Conservation (phyloP, 2,888 invertebrate genomes). For the Seira musarum region DNA sequence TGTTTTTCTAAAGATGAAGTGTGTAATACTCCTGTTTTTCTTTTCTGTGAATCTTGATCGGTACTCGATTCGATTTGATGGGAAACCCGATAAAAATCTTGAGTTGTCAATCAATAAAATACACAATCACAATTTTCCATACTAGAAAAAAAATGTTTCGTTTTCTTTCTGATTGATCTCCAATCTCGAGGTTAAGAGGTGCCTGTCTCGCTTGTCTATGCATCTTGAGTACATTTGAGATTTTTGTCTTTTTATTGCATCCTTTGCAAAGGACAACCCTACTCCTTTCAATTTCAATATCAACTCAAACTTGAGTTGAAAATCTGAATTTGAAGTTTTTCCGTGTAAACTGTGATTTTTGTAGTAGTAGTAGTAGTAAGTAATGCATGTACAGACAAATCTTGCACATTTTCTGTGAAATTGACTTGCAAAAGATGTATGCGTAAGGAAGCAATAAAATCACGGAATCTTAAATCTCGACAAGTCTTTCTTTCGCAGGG, state of each 20-base stretch:
- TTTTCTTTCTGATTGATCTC: conserved; percentile 11
- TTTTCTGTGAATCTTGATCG: background rate
- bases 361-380: no score
- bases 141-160: background rate
- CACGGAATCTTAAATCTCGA: background rate
- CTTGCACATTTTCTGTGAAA: conserved; percentile 6
- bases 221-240: no score
- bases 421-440: conserved; percentile 1
- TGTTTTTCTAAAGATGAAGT: no score
- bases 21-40: background rate
- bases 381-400: background rate
- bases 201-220: conserved; percentile 7
- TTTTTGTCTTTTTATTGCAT: conserved; percentile 6
- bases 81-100: conserved; percentile 11
- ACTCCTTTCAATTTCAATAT: background rate
- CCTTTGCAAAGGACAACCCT: background rate
- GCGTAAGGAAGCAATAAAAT: conserved; percentile 15
- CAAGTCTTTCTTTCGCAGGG: background rate
- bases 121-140: background rate
- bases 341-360: no score
- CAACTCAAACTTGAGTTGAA: background rate
- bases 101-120: conserved; percentile 17
- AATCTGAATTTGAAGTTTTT: conserved; percentile 5
- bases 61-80: background rate
- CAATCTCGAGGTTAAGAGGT: conserved; percentile 16